phyloP scores from a whole-genome alignment of 2,113 vertebrate genomes.

The Cryptomyrus ogoouensis region DNA sequence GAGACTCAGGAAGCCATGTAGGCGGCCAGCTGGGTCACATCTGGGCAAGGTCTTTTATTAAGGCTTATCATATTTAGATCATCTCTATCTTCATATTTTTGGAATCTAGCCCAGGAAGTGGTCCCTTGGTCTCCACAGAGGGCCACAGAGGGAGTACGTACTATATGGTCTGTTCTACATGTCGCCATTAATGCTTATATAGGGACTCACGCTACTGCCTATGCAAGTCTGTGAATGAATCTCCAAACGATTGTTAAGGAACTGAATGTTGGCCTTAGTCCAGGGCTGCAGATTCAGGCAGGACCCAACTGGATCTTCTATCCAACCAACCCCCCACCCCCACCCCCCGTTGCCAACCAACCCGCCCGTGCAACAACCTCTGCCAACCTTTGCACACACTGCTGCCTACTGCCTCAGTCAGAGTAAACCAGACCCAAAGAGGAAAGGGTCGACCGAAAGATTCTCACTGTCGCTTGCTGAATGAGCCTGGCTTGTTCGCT shows the following conservation, averaged over 20 bases:
- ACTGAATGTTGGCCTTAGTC: background rate
- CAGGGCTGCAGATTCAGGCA: background rate
- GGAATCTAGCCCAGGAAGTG: background rate
- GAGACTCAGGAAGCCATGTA: background rate
- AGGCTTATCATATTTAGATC: background rate
- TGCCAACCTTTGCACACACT: background rate
- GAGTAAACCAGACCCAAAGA: background rate
- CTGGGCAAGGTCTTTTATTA: background rate
- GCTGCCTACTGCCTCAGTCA: background rate
- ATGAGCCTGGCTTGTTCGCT: background rate
- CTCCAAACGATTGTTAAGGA: background rate
- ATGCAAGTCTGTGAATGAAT: background rate
- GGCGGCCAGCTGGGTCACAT: background rate
- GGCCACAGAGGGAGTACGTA: background rate
- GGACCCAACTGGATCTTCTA: background rate
- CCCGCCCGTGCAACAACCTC: background rate
- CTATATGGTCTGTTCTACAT: background rate
- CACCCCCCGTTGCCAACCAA: background rate
- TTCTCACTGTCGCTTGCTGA: background rate
- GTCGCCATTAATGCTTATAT: background rate
- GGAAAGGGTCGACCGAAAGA: background rate
- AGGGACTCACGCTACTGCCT: background rate
- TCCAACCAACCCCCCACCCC: background rate
- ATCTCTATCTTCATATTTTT: background rate
- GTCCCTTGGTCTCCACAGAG: background rate